Evolutionary conservation across 92 coral and sea anemone genomes (phyloP).

Genomic region (Chrysogorgia sp.): DNA sequence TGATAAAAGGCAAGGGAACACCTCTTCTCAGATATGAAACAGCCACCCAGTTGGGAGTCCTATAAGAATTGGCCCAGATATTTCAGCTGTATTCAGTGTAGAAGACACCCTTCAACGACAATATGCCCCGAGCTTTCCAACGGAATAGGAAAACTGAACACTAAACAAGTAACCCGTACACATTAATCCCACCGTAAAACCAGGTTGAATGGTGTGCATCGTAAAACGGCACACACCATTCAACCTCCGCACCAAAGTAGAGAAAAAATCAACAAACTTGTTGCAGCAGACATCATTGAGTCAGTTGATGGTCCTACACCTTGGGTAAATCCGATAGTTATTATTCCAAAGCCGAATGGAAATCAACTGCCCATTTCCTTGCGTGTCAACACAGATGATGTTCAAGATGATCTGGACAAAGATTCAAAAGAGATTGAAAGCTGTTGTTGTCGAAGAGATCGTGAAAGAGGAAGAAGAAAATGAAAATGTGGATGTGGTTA

Average conservation of each 20-base stretch:
- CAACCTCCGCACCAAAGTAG: slow-evolving; percentile 42
- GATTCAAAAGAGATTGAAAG: too few species aligned
- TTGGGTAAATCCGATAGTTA: slow-evolving; percentile 61
- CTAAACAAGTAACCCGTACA: slow-evolving; percentile 54
- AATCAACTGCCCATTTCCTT: too few species aligned
- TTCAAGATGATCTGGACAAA: too few species aligned
- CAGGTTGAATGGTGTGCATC: slow-evolving; percentile 64
- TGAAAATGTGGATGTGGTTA: too few species aligned
- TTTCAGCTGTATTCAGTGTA: too few species aligned
- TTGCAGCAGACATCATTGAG: slow-evolving; percentile 41
- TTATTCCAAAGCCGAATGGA: slow-evolving; percentile 44
- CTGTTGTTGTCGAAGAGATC: too few species aligned
- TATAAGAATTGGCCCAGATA: slow-evolving; percentile 45
- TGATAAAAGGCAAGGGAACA: slow-evolving; percentile 57
- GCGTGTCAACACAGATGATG: too few species aligned
- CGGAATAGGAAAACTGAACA: slow-evolving; percentile 54
- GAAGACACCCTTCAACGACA: slow-evolving; percentile 33
- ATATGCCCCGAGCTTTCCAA: slow-evolving; percentile 51
- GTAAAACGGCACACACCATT: slow-evolving; percentile 28
- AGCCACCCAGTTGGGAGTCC: slow-evolving; percentile 33
- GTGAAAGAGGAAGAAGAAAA: too few species aligned
- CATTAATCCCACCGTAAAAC: slow-evolving; percentile 45
- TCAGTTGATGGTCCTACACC: slow-evolving; percentile 55
- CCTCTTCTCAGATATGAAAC: slow-evolving; percentile 52
- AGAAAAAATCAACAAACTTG: slow-evolving; percentile 44